Evolutionary conservation across 2,888 invertebrate genomes (phyloP), one percentile per base, ranked within the genome.

Genomic region (Sinelater perroti): DNA sequence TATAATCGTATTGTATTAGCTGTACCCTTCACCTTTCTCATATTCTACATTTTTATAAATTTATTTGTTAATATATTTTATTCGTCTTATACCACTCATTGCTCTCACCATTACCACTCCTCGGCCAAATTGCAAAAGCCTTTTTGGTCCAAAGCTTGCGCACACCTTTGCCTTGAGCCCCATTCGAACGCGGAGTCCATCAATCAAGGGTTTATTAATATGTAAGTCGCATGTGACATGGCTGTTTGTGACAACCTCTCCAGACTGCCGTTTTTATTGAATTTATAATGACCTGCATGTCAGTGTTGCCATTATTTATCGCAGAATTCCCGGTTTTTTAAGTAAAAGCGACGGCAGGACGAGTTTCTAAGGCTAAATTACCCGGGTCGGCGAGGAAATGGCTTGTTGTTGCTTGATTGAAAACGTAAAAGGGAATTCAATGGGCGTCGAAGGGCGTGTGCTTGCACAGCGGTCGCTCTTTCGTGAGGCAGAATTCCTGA

Each of bases 371-470:
- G 35, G 30, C 40, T 51, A 56, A 40, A 46, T 56, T 51, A 46
- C 45, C 45, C 28, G 11, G 28, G 51, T 35, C 40, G 18, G 46
- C 10, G 52, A 52, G 49, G 53, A 53, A 53, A 58, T 54, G 33
- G 33, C 49, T 54, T 42, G 54, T 59, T 54, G 49, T 50, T 50
- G 44, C 59, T 54, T 54, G 59, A 54, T 54, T 54, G 59, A 54
- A 59, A 59, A 44, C 53, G 59, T 59, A 54, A 53, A 54, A 58
- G 53, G 59, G 52, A 54, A 59, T 54, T 52, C 59, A 50, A 59
- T 59, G 59, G 59, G 59, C 59, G 59, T 54, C 50, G 50, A 54
- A 59, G 45, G 59, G 54, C 59, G 59, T 54, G 33, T 54, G 53
- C 59, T 54, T 49, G 45, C 59, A 54, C 47, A 50, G 59, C 50